Conservation (phyloP, 2,113 vertebrate genomes). For the Plectropomus leopardus region DNA sequence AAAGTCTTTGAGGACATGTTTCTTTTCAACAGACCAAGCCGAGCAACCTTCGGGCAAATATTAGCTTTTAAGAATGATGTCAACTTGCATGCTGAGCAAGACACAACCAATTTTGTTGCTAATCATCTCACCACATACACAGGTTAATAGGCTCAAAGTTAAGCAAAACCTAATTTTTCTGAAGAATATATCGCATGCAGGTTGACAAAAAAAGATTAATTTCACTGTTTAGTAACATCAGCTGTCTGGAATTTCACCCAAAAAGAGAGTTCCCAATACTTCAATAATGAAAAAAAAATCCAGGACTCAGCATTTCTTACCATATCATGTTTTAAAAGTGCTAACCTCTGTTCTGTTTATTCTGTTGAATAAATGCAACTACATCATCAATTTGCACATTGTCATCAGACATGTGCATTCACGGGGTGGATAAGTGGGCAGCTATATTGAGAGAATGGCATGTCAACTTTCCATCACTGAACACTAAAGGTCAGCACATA, state of each 20-base stretch:
- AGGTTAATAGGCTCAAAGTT: neutral
- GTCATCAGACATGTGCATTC: neutral
- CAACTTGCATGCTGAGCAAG: neutral
- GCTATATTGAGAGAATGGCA: neutral
- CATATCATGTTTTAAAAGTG: too few relatives aligned
- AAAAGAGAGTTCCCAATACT: neutral
- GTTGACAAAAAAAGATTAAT: neutral
- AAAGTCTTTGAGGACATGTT: neutral
- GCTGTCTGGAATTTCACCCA: too few relatives aligned
- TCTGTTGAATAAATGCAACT: neutral
- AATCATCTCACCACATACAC: neutral
- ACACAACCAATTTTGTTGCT: neutral
- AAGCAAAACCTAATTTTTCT: neutral
- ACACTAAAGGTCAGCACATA: neutral
- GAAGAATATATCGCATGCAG: neutral
- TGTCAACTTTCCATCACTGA: neutral
- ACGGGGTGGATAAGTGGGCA: neutral
- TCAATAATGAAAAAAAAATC: too few relatives aligned
- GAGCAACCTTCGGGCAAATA: neutral
- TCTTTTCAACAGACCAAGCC: neutral
- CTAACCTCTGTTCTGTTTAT: neutral
- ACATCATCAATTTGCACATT: neutral
- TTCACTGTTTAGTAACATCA: neutral
- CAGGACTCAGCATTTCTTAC: neutral
- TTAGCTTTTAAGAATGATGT: neutral